phyloP scores from a whole-genome alignment of 2,113 vertebrate species.

The Ahaetulla prasina region DNA sequence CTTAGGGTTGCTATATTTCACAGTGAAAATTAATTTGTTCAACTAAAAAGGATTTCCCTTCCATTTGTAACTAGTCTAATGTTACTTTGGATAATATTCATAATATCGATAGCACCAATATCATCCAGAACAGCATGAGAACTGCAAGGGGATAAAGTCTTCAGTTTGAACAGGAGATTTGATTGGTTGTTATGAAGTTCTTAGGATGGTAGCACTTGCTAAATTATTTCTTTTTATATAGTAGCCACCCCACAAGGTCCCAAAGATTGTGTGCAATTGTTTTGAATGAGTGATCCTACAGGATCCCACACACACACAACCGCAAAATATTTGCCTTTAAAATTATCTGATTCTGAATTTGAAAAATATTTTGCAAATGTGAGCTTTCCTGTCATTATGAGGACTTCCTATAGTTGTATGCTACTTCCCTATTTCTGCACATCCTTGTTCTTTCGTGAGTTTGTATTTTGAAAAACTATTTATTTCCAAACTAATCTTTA shows the following conservation, averaged over 20 bases:
- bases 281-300: neutral
- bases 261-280: neutral
- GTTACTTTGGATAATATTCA: constrained; percentile 47
- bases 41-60: constrained; percentile 51
- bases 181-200: constrained; percentile 27
- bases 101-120: constrained; percentile 28
- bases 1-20: constrained; percentile 41
- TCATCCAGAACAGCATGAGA: constrained; percentile 30
- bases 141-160: constrained; percentile 26
- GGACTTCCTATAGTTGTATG: neutral
- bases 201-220: constrained; percentile 29
- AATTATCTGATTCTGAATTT: neutral
- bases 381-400: neutral
- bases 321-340: neutral
- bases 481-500: neutral
- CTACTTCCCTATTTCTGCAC: neutral
- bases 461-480: neutral
- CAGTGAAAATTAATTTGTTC: constrained; percentile 48
- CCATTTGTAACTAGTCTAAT: constrained; percentile 47
- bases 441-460: neutral
- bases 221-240: constrained; percentile 31
- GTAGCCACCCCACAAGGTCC: neutral
- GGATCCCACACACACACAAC: constrained; percentile 34
- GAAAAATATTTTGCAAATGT: neutral
- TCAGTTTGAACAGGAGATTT: neutral